Base-by-base conservation (phyloP, 2,113 vertebrate genomes). In the Eolophus roseicapilla region DNA sequence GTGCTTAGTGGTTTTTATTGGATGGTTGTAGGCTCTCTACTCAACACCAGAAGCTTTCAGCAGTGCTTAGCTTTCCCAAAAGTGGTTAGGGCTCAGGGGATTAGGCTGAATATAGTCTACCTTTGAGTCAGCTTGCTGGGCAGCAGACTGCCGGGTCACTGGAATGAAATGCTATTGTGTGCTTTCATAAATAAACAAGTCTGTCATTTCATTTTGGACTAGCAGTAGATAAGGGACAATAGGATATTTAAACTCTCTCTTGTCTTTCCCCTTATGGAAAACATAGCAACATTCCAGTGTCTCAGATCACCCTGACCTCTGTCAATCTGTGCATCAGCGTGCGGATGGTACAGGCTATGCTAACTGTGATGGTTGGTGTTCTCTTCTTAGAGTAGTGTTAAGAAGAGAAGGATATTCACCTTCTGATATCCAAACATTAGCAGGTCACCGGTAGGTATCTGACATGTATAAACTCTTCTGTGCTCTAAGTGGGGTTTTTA, bases 21-120 rank as follows among this genome's bases (percentile, higher is more conserved):
- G 49, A 50, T 2, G 29, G 37, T 37, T 82, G 17, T 37, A 83
- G 64, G 46, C 68, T 88, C 46, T 17, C 55, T 14, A 1, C 68
- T 88, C 88, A 71, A 68, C n/a, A 47, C 37, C 64, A 95, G 81
- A 50, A 71, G 35, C 69, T 71, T 86, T 86, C 50, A 75, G 50
- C 64, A 86, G 29, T 6, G 41, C 50, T 82, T 13, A 77, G 43
- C 73, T 64, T 88, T 47, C 52, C 69, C 65, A 69, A 31, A 92
- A 91, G 80, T 13, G 19, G 13, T 43, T 4, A n/a, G 37, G 17
- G 35, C 82, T 82, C 24, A 9, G 29, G 28, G 20, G 29, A 10
- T 50, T n/a, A 57, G 62, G 50, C 47, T 79, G 75, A 64, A 75
- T 29, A n/a, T 2, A 52, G 35, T 46, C 62, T 28, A 68, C 55